These are phyloP conservation scores for Scomber colias DNA, from an alignment of 2,113 vertebrate genomes.

Conservation along the genomic window DNA sequence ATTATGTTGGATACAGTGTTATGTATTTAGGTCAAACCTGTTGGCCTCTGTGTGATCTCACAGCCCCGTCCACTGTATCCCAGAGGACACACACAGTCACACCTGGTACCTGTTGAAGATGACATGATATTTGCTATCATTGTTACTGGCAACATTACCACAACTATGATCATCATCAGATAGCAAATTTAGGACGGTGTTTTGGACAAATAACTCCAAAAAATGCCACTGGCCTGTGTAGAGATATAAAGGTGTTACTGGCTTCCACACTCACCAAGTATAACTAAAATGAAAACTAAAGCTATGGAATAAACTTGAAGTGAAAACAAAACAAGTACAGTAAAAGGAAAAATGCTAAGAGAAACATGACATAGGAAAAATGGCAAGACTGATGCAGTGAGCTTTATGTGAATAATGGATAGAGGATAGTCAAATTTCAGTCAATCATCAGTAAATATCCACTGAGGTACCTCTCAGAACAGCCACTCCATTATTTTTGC, in stretches of 20 bases:
- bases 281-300: neutral
- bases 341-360: neutral
- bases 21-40: constrained; percentile 78
- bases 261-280: too few species aligned
- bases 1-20: neutral
- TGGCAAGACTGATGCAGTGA: neutral
- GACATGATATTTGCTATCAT: neutral
- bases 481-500: constrained; percentile 89
- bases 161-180: neutral
- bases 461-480: constrained; percentile 86
- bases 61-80: constrained; percentile 89
- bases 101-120: constrained; percentile 84
- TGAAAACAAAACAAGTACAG: neutral
- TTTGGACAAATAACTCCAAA: too few species aligned
- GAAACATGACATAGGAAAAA: neutral
- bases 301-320: neutral
- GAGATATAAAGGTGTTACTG: too few species aligned
- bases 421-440: too few species aligned
- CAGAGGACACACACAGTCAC: constrained; percentile 91
- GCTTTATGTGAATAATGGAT: neutral
- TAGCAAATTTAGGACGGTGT: too few species aligned
- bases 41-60: constrained; percentile 80
- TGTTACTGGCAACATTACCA: neutral
- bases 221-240: too few species aligned
- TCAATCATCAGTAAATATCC: neutral